Conservation (phyloP, 2,888 invertebrate species). For the Girardia tigrina region DNA sequence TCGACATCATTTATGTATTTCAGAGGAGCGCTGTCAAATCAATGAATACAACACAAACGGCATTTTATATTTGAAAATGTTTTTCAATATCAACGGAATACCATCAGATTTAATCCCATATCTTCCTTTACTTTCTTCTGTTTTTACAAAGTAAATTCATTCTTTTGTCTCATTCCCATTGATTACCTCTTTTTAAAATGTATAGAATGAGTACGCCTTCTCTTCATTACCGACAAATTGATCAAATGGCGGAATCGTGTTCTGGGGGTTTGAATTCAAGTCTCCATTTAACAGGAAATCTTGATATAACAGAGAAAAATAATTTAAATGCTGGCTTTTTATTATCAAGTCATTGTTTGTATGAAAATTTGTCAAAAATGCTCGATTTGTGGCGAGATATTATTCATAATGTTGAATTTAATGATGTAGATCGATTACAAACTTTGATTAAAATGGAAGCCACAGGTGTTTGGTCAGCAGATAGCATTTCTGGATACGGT, state of each 20-base stretch:
- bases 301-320: too few species aligned
- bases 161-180: background rate
- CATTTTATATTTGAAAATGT: background rate
- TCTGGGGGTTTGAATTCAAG: conserved; percentile 4
- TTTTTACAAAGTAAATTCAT: background rate
- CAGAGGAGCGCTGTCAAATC: background rate
- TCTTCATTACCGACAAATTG: conserved; percentile 1
- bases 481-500: background rate
- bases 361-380: background rate
- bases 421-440: background rate
- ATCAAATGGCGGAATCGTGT: background rate
- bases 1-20: too few species aligned
- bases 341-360: background rate
- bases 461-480: background rate
- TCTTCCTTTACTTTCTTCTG: conserved; percentile 24
- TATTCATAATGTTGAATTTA: background rate
- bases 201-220: background rate
- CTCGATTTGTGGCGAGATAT: background rate
- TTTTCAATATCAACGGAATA: conserved; percentile 2
- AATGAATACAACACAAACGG: conserved; percentile 28
- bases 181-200: background rate
- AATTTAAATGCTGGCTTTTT: background rate
- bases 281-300: background rate
- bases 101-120: conserved; percentile 18
- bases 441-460: conserved; percentile 13